Percentiles rank a stretch among this genome's conserved stretches.
These are phyloP conservation scores for Callocephalon fimbriatum DNA, from an alignment of 2,113 vertebrate species.

Conservation along the genomic window DNA sequence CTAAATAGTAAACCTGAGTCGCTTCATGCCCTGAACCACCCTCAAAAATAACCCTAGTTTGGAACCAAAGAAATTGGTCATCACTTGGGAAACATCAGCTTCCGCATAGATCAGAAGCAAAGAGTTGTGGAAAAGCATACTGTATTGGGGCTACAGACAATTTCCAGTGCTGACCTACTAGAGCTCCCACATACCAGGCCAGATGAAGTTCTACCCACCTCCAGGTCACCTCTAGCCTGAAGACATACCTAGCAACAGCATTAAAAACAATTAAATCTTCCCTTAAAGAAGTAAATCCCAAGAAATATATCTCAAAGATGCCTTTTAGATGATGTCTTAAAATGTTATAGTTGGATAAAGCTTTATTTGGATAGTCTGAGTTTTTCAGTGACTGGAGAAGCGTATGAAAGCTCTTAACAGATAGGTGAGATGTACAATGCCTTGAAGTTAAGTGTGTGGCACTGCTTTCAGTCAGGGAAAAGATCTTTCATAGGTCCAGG, in stretches of 20 bases:
- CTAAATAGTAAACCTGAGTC: neutral
- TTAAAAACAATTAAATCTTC: neutral
- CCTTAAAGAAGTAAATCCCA: neutral
- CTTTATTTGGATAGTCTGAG: neutral
- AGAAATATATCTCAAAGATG: neutral
- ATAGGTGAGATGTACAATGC: too few species aligned
- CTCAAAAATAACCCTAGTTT: neutral
- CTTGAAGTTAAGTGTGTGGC: neutral
- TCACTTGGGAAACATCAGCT: fast-evolving
- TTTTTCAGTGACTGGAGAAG: neutral
- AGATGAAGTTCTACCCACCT: neutral
- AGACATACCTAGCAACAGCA: neutral
- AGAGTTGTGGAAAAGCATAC: fast-evolving
- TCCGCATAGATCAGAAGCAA: fast-evolving
- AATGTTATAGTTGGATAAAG: neutral
- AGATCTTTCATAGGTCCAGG: neutral
- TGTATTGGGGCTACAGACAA: neutral
- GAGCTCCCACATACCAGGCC: neutral
- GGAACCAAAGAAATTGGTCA: neutral
- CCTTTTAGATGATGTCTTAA: neutral
- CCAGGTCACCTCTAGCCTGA: neutral
- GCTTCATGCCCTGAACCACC: neutral
- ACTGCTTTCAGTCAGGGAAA: neutral
- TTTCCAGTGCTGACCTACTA: neutral
- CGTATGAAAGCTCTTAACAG: neutral